These are phyloP conservation scores for Elysia crispata DNA, from an alignment of 2,888 invertebrate species.

Conservation along the genomic window DNA sequence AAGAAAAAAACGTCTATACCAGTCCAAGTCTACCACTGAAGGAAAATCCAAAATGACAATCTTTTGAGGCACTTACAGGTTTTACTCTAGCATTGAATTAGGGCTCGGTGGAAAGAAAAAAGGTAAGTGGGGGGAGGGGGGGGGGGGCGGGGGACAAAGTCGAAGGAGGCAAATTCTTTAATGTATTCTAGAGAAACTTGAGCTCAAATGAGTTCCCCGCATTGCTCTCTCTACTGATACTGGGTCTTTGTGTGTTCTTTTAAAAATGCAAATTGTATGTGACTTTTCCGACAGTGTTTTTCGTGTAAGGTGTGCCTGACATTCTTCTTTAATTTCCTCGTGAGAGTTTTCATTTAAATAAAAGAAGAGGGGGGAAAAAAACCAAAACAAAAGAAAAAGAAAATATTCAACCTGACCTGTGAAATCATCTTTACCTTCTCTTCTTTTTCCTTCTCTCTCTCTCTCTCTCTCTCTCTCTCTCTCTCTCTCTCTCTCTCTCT, in stretches of 20 bases:
- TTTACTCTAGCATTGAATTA: too few species aligned
- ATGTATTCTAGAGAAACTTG: too few species aligned
- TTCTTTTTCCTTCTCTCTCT: background rate
- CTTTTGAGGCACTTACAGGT: too few species aligned
- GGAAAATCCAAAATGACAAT: too few species aligned
- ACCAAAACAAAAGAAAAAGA: background rate
- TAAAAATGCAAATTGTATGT: background rate
- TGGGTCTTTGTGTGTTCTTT: background rate
- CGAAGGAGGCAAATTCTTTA: background rate
- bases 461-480: conserved; percentile 36
- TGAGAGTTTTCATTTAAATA: background rate
- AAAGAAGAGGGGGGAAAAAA: background rate
- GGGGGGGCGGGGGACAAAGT: background rate
- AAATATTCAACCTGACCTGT: background rate
- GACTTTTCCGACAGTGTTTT: background rate
- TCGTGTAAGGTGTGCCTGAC: background rate
- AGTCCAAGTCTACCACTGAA: too few species aligned
- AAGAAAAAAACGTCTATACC: too few species aligned
- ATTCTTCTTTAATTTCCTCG: background rate
- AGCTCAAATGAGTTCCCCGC: background rate
- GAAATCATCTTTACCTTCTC: background rate
- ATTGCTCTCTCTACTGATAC: background rate
- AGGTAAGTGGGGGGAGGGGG: conserved; percentile 4
- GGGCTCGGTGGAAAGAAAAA: background rate
- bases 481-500: conserved; percentile 17